Conservation (phyloP, 2,888 invertebrate genomes). For the Acleris holmiana region DNA sequence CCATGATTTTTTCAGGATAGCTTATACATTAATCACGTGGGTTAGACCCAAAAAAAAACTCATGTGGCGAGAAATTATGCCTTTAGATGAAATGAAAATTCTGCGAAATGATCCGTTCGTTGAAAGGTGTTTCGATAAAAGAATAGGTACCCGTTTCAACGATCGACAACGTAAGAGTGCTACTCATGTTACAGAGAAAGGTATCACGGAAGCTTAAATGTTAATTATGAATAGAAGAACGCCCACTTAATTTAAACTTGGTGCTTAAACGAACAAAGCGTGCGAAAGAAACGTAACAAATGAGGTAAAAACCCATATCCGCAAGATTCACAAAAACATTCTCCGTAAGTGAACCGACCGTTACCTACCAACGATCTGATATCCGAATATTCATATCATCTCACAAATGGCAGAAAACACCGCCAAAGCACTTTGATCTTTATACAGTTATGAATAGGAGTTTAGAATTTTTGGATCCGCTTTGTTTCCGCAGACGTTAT, state of each 20-base stretch:
- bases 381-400: constrained; percentile 37
- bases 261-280: constrained; percentile 14
- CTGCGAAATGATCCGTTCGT: too few relatives aligned
- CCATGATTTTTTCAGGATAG: too few relatives aligned
- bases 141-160: too few relatives aligned
- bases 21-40: too few relatives aligned
- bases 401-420: constrained; percentile 11
- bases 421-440: constrained; percentile 11
- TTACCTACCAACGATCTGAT: constrained; percentile 35
- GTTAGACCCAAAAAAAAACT: too few relatives aligned
- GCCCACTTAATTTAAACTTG: constrained; percentile 27
- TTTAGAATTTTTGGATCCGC: constrained; percentile 9
- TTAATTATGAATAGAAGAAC: constrained; percentile 34
- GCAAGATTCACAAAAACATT: constrained; percentile 33
- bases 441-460: constrained; percentile 15
- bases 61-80: too few relatives aligned
- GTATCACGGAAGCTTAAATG: constrained; percentile 26
- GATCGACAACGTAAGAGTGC: constrained; percentile 11
- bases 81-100: too few relatives aligned
- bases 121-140: too few relatives aligned
- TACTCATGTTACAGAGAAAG: constrained; percentile 23
- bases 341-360: constrained; percentile 35
- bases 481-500: constrained; percentile 34
- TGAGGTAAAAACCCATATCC: constrained; percentile 30
- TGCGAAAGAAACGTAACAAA: constrained; percentile 33